Base-by-base conservation (phyloP, 2,888 invertebrate genomes). In the Phyllotreta striolata region DNA sequence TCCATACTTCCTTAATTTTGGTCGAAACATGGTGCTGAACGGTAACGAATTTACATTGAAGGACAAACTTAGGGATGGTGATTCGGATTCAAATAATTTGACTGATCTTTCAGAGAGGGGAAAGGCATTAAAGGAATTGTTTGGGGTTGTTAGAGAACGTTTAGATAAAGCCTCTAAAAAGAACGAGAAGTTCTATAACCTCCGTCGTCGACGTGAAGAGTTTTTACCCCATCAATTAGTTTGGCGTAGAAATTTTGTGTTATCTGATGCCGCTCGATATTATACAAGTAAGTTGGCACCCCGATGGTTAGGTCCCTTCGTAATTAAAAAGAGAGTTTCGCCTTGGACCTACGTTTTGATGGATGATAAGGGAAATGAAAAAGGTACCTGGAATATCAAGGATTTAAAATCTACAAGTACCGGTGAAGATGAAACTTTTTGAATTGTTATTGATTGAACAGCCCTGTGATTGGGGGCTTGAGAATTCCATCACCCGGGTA, bases 221-320 rank as follows among this genome's bases (percentile, higher is more conserved):
- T 65, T 58, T 12, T 9, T 7, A 7, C 12, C 55, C 7, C 41
- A 44, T 39, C 54, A 65, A 24, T 10, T 13, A 7, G 62, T 67
- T 9, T 63, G 65, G 64, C 47, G 51, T 6, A 51, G 44, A 24
- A 67, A 67, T 55, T 49, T 40, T 47, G 60, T 60, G 7, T 39
- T 52, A 8, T 70, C 68, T 4, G 64, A 70, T 41, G 66, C 67
- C 9, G 54, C 63, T 0, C 54, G 58, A 7, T 46, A 40, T 13
- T 67, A 57, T 58, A 57, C 65, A 0, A 55, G 63, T 1, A 71
- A 71, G 54, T 44, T 71, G 9, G 62, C 68, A 9, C 66, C 64
- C 6, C 54, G 60, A 41, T 70, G 46, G 43, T 52, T 63, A 24
- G 70, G 70, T 9, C 68, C 64, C 1, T 67, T 41, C 40, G 55